Evolutionary conservation across 2,888 invertebrate genomes (phyloP).

Genomic region (Bedellia somnulentella): DNA sequence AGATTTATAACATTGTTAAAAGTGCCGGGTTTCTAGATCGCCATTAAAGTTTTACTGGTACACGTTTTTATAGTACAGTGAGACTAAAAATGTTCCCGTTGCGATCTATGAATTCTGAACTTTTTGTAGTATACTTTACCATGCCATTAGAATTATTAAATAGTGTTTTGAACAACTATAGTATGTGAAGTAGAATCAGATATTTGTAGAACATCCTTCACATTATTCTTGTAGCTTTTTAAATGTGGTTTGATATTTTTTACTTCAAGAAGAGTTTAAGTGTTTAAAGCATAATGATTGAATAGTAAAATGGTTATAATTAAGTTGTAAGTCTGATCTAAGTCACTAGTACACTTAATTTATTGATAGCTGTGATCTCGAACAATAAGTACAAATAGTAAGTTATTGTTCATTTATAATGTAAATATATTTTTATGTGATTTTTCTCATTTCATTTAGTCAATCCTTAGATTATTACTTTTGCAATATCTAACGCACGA

Average conservation of each 20-base stretch:
- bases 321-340: conserved; percentile 10
- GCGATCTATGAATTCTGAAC: background rate
- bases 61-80: no score
- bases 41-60: conserved; percentile 15
- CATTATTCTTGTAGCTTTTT: no score
- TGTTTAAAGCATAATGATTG: no score
- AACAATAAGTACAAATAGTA: conserved; percentile 47
- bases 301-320: no score
- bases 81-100: background rate
- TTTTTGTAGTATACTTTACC: background rate
- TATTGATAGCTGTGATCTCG: conserved; percentile 41
- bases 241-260: no score
- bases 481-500: no score
- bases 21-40: conserved; percentile 67
- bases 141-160: conserved; percentile 3
- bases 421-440: no score
- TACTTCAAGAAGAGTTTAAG: no score
- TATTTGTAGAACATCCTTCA: no score
- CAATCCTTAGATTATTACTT: no score
- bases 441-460: no score
- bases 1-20: conserved; percentile 74
- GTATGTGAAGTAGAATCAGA: no score
- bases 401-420: conserved; percentile 39
- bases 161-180: background rate
- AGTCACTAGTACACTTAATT: conserved; percentile 12